Evolutionary conservation across 2,113 vertebrate genomes (phyloP).

Genomic region (Piprites chloris): DNA sequence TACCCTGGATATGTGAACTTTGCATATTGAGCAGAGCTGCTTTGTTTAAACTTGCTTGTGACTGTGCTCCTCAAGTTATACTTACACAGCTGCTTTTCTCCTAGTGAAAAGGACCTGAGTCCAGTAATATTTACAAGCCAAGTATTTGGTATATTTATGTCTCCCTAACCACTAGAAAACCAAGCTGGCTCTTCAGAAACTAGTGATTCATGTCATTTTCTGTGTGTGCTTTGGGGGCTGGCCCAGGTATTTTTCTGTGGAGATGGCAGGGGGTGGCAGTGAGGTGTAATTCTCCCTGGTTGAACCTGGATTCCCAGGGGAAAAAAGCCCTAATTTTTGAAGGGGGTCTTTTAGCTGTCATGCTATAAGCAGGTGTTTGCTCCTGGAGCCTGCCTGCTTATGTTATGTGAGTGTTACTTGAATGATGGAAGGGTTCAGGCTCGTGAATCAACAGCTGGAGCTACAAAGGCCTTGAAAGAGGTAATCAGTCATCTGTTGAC

Average conservation of each 20-base stretch:
- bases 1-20: background rate
- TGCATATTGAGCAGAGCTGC: background rate
- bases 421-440: background rate
- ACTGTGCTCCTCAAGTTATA: background rate
- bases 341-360: background rate
- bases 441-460: background rate
- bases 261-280: background rate
- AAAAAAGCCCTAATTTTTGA: background rate
- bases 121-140: background rate
- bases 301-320: background rate
- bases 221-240: rapidly evolving
- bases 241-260: background rate
- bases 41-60: background rate
- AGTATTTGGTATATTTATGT: background rate
- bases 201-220: background rate
- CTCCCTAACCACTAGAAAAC: background rate
- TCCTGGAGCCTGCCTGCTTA: background rate
- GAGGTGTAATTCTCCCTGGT: background rate
- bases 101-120: background rate
- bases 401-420: background rate
- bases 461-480: background rate
- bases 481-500: background rate
- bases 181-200: background rate
- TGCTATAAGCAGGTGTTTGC: background rate
- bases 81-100: background rate